phyloP scores from a whole-genome alignment of 2,797 vertebrate genomes.

The Silurus lanzhouensis region DNA sequence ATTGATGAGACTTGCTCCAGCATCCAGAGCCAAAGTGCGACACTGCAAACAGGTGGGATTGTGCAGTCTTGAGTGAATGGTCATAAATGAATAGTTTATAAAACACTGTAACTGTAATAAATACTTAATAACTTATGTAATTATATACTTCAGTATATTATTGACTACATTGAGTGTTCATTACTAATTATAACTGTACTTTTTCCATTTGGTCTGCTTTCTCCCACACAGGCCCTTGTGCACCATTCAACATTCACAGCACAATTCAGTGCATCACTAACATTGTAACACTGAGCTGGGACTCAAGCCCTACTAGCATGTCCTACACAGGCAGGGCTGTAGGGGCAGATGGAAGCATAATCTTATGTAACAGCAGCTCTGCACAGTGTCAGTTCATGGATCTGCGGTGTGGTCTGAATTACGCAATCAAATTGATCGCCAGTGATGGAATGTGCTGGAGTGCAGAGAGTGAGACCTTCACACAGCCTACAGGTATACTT shows the following conservation, averaged over 20 bases:
- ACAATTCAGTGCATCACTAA: conserved; percentile 64
- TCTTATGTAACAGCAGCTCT: conserved; percentile 57
- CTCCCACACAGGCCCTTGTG: conserved; percentile 71
- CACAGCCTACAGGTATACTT: conserved; percentile 67
- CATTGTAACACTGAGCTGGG: conserved; percentile 66
- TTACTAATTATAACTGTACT: neutral
- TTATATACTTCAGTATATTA: neutral
- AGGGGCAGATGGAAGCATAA: conserved; percentile 58
- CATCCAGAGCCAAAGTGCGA: conserved; percentile 54
- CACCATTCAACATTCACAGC: conserved; percentile 63
- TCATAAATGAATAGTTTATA: neutral
- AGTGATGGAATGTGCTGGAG: conserved; percentile 69
- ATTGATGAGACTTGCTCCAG: conserved; percentile 66
- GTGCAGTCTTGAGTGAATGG: neutral
- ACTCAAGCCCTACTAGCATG: conserved; percentile 64
- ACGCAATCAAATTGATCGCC: conserved; percentile 70
- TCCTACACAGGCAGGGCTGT: conserved; percentile 69
- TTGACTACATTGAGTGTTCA: neutral
- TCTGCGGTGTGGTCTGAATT: conserved; percentile 71
- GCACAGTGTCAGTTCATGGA: conserved; percentile 60
- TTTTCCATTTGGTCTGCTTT: neutral
- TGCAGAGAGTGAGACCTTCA: conserved; percentile 60
- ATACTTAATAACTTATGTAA: neutral
- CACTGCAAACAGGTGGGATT: conserved; percentile 65
- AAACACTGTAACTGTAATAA: neutral